Evolutionary conservation across 2,888 invertebrate genomes (phyloP).

Genomic region (Helicoverpa assulta): DNA sequence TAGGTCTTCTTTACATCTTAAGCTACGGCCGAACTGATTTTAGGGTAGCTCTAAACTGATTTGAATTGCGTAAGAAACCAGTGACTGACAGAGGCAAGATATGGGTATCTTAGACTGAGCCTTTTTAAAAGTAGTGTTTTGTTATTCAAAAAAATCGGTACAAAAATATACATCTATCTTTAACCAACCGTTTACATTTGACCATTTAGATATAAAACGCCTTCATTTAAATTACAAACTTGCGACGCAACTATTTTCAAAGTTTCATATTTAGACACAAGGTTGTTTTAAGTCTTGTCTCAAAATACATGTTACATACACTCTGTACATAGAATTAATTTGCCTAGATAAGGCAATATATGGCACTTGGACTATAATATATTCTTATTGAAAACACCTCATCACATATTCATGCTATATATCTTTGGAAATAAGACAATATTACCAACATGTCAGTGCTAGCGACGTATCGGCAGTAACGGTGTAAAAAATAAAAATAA

Average conservation of each 20-base stretch:
- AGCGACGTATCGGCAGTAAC: constrained; percentile 15
- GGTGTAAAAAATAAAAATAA: no score
- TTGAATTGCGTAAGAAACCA: background rate
- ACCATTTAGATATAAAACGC: no score
- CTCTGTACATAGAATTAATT: constrained; percentile 25
- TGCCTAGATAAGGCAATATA: constrained; percentile 30
- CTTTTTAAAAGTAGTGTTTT: background rate
- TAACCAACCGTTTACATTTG: no score
- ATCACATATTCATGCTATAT: constrained; percentile 55
- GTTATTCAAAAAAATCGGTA: no score
- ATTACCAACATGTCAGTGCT: constrained; percentile 37
- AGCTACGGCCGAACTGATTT: background rate
- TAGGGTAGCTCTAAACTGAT: background rate
- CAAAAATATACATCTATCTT: no score
- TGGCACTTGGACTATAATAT: constrained; percentile 42
- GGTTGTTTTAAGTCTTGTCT: no score
- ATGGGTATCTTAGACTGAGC: background rate
- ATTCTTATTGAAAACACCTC: constrained; percentile 57
- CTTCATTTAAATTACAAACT: no score
- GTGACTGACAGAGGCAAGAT: background rate
- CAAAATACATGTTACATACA: constrained; percentile 11
- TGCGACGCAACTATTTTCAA: no score
- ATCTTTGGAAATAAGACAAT: constrained; percentile 52
- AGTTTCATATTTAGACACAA: no score
- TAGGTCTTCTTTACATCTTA: background rate